These are phyloP conservation scores for Pseudopipra pipra DNA, from an alignment of 2,113 vertebrate genomes.

Conservation along the genomic window DNA sequence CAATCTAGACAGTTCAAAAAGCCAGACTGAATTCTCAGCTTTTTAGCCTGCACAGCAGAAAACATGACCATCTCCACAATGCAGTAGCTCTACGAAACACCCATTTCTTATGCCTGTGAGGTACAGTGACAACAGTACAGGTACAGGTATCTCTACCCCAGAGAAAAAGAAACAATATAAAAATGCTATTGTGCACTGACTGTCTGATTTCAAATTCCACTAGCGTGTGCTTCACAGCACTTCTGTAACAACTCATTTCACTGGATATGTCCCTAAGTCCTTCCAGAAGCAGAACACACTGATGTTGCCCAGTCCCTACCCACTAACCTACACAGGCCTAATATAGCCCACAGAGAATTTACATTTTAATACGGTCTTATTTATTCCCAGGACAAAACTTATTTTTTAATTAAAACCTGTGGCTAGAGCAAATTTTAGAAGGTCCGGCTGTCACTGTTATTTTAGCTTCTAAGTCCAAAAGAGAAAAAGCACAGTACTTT, in stretches of 20 bases:
- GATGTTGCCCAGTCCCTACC: background rate
- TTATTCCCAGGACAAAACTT: background rate
- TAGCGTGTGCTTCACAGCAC: background rate
- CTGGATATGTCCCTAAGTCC: background rate
- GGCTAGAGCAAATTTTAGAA: background rate
- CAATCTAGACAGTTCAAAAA: background rate
- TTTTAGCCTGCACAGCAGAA: background rate
- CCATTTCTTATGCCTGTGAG: background rate
- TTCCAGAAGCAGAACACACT: background rate
- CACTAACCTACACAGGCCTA: background rate
- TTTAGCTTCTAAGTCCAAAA: background rate
- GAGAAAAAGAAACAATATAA: background rate
- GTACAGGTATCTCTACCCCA: rapidly evolving
- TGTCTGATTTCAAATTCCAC: background rate
- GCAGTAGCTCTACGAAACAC: background rate
- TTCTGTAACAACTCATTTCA: background rate
- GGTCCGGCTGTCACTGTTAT: background rate
- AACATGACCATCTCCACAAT: background rate
- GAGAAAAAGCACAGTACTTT: background rate
- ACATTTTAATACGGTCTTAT: background rate
- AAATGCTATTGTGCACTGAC: background rate
- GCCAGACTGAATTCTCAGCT: background rate
- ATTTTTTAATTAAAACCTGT: background rate
- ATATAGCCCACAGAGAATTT: background rate
- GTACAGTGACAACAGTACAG: background rate